phyloP scores from a whole-genome alignment of 2,113 vertebrate genomes.

The Prunella fulvescens region DNA sequence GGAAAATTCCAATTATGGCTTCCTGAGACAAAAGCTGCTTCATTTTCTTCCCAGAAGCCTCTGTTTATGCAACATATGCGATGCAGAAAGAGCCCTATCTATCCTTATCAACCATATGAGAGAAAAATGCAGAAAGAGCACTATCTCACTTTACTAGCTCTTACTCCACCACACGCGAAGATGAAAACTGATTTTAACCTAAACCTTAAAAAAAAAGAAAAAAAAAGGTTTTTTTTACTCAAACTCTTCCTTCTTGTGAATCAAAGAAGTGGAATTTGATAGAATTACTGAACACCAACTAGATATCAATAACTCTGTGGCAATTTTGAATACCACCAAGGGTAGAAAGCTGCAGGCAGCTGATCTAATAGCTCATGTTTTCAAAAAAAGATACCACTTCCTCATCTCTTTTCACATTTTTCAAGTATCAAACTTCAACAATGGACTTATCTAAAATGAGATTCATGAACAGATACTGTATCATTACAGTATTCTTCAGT shows the following conservation, averaged over 20 bases:
- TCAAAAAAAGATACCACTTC: neutral
- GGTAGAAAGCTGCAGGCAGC: neutral
- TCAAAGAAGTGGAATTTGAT: neutral
- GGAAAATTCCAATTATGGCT: neutral
- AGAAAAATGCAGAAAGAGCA: neutral
- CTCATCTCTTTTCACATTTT: neutral
- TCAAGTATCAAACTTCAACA: neutral
- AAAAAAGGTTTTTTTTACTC: neutral
- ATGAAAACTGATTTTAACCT: neutral
- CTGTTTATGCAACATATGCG: rapidly evolving
- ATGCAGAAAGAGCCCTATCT: neutral
- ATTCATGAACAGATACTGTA: neutral
- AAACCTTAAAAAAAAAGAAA: neutral
- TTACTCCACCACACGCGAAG: neutral
- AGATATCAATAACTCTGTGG: neutral
- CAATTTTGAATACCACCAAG: neutral
- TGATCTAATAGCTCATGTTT: neutral
- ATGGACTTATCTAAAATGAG: neutral
- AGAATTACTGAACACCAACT: neutral
- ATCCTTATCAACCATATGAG: neutral
- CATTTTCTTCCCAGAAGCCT: neutral
- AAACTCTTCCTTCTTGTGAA: neutral
- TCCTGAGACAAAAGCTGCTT: neutral
- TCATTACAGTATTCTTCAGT: neutral
- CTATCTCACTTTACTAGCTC: neutral